Evolutionary conservation across 2,888 invertebrate genomes (phyloP).

Genomic region (Synanthedon andrenaeformis): DNA sequence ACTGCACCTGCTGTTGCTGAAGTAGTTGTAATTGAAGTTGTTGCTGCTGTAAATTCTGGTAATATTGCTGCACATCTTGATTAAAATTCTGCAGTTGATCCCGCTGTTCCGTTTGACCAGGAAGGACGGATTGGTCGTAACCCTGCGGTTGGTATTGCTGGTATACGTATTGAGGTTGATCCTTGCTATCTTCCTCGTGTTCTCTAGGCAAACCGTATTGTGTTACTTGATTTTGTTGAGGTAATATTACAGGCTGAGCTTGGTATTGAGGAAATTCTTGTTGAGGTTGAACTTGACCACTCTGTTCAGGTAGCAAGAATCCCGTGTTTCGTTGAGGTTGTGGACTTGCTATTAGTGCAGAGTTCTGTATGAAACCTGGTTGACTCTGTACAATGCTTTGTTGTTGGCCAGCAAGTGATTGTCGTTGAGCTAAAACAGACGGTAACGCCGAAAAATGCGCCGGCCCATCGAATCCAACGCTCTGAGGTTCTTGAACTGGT

Average conservation of each 20-base stretch:
- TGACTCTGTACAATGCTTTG: constrained; percentile 18
- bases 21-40: constrained; percentile 2
- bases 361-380: constrained; percentile 22
- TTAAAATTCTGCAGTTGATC: constrained; percentile 11
- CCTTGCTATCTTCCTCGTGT: constrained; percentile 4
- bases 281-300: constrained; percentile 16
- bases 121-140: neutral
- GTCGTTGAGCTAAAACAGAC: constrained; percentile 47
- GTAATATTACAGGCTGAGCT: constrained; percentile 8
- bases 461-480: constrained; percentile 42
- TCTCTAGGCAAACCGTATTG: constrained; percentile 6
- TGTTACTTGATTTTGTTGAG: constrained; percentile 15
- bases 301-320: constrained; percentile 4
- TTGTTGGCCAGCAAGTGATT: constrained; percentile 15
- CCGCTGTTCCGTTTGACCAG: neutral
- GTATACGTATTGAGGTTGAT: constrained; percentile 9
- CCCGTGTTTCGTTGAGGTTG: constrained; percentile 1
- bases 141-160: constrained; percentile 6
- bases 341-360: constrained; percentile 23
- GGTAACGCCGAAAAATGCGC: constrained; percentile 51
- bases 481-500: constrained; percentile 25
- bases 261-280: constrained; percentile 10
- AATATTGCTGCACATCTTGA: constrained; percentile 16
- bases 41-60: constrained; percentile 7
- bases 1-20: constrained; percentile 4